phyloP scores from a whole-genome alignment of 2,888 invertebrate species.

The Chaitophorus viminalis region DNA sequence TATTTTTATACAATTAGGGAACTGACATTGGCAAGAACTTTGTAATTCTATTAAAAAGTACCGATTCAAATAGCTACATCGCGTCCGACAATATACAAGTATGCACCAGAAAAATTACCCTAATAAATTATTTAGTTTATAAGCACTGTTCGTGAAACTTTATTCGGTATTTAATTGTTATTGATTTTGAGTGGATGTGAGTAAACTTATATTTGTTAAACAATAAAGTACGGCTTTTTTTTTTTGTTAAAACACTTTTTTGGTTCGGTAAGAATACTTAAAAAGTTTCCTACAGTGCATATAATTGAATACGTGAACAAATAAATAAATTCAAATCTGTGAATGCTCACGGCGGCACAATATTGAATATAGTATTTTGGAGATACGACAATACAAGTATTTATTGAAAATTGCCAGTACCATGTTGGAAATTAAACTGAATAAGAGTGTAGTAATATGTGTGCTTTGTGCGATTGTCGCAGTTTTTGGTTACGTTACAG shows the following conservation, averaged over 20 bases:
- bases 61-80: background rate
- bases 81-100: background rate
- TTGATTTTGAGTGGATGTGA: background rate
- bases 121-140: background rate
- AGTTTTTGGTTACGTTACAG: too few relatives aligned
- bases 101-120: constrained; percentile 1
- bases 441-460: too few relatives aligned
- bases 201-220: background rate
- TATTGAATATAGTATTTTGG: too few relatives aligned
- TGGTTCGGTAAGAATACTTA: background rate
- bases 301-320: background rate
- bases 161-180: background rate
- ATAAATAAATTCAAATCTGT: background rate
- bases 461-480: too few relatives aligned
- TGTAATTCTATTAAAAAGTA: background rate
- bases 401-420: too few relatives aligned
- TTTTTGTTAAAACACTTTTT: background rate
- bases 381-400: too few relatives aligned
- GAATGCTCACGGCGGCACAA: too few relatives aligned
- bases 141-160: background rate
- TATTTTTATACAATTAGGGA: constrained; percentile 27
- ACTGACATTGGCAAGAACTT: background rate
- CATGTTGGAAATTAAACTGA: too few relatives aligned
- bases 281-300: background rate
- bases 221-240: background rate